Evolutionary conservation across 2,797 vertebrate species (phyloP).

Genomic region (Alca torda): DNA sequence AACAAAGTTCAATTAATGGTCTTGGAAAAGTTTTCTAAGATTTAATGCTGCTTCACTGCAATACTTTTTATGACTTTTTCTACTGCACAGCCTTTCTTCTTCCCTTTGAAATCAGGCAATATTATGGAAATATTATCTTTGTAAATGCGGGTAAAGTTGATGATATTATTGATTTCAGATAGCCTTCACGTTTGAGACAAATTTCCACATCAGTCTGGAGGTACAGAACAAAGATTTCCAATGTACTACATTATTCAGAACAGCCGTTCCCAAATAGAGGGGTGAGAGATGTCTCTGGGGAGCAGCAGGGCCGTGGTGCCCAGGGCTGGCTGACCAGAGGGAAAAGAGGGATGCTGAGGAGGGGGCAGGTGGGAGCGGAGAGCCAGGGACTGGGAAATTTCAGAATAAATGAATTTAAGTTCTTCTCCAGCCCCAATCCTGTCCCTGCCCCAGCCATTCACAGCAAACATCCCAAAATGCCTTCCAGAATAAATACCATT

Average conservation of each 20-base stretch:
- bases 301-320: background rate
- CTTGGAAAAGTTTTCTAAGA: slow-evolving; percentile 16
- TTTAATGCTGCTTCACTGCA: background rate
- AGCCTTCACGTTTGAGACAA: background rate
- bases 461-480: background rate
- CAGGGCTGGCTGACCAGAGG: fast-evolving
- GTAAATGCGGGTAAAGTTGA: background rate
- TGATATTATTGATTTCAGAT: slow-evolving; percentile 49
- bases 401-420: background rate
- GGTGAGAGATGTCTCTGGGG: background rate
- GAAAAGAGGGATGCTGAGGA: background rate
- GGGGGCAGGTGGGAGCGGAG: fast-evolving
- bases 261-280: background rate
- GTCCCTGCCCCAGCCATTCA: background rate
- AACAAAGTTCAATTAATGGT: slow-evolving; percentile 16
- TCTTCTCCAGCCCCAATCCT: background rate
- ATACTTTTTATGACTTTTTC: slow-evolving; percentile 5
- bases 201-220: slow-evolving; percentile 6
- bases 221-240: slow-evolving; percentile 34
- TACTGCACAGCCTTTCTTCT: background rate
- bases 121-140: slow-evolving; percentile 51
- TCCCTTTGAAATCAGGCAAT: background rate
- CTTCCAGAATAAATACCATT: fast-evolving
- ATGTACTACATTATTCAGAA: background rate
- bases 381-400: fast-evolving